These are phyloP conservation scores for Zaprionus taronus DNA, from an alignment of 1,140 invertebrate species.

Conservation along the genomic window DNA sequence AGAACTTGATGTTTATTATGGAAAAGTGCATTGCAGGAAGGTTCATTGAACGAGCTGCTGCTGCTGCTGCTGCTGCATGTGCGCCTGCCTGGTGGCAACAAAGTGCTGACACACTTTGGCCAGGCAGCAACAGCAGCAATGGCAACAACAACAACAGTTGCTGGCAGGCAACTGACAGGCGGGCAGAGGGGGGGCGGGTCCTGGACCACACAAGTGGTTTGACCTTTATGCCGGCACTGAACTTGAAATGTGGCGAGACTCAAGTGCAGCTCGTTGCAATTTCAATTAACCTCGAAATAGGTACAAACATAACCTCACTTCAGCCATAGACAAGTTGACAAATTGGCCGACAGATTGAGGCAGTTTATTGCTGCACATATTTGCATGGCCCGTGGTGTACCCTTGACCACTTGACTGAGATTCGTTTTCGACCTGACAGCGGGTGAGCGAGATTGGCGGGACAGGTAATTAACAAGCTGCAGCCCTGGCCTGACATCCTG, in stretches of 20 bases:
- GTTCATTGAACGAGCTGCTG: slow-evolving; percentile 68
- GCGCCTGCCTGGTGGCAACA: not conserved
- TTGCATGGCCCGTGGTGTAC: not conserved
- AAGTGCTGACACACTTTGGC: slow-evolving; percentile 78
- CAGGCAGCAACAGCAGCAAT: slow-evolving; percentile 34
- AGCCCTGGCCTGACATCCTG: slow-evolving; percentile 52
- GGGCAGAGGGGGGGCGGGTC: slow-evolving; percentile 7
- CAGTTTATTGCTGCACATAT: slow-evolving; percentile 13
- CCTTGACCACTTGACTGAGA: not conserved
- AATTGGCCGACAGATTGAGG: slow-evolving; percentile 26
- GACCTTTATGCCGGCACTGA: slow-evolving; percentile 67
- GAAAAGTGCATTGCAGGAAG: slow-evolving; percentile 53
- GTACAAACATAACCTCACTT: slow-evolving; percentile 24
- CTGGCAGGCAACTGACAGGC: slow-evolving; percentile 62
- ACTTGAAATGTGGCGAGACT: slow-evolving; percentile 61
- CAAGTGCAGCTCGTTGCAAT: slow-evolving; percentile 45
- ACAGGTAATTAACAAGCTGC: slow-evolving; percentile 61
- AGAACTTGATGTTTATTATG: slow-evolving; percentile 71
- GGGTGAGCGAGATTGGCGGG: slow-evolving; percentile 43
- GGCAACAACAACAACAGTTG: slow-evolving; percentile 22
- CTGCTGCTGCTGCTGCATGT: not conserved
- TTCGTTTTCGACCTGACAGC: slow-evolving; percentile 19
- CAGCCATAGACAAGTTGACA: slow-evolving; percentile 29
- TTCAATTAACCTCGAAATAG: slow-evolving; percentile 54
- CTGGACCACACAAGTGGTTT: slow-evolving; percentile 77